Percentiles rank a stretch among this genome's conserved stretches.
These are phyloP conservation scores for Pycnomerus fuliginosus DNA, from an alignment of 2,888 invertebrate genomes.

Conservation along the genomic window DNA sequence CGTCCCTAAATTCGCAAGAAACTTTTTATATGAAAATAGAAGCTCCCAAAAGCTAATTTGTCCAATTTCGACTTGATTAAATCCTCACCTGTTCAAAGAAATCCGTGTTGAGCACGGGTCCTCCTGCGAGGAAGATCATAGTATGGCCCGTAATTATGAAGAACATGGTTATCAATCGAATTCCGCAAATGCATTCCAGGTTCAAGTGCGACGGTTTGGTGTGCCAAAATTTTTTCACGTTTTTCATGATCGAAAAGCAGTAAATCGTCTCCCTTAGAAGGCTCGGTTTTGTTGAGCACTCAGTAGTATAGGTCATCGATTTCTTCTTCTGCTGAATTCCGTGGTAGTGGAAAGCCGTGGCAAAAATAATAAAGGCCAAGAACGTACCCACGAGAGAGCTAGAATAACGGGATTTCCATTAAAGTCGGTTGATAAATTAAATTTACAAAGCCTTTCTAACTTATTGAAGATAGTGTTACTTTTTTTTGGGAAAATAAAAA, in stretches of 20 bases:
- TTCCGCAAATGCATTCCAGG: slow-evolving; percentile 58
- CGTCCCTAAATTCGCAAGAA: no score
- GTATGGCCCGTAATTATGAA: slow-evolving; percentile 68
- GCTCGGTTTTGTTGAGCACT: no score
- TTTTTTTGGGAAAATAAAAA: no score
- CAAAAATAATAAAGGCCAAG: slow-evolving; percentile 34
- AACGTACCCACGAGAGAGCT: slow-evolving; percentile 38
- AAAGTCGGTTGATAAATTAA: no score
- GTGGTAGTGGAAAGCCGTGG: slow-evolving; percentile 39
- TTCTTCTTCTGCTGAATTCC: slow-evolving; percentile 31
- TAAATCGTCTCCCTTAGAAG: no score
- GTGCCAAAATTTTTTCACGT: slow-evolving; percentile 60
- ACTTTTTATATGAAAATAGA: neutral
- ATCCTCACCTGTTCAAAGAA: slow-evolving; percentile 61
- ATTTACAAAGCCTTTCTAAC: no score
- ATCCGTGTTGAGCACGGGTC: slow-evolving; percentile 65
- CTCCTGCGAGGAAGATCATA: slow-evolving; percentile 64
- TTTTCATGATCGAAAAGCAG: slow-evolving; percentile 64
- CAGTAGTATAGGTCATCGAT: slow-evolving; percentile 30
- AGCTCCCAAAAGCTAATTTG: no score
- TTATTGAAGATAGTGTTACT: no score
- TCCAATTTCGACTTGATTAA: no score
- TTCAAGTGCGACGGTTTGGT: slow-evolving; percentile 61
- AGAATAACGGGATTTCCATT: no score
- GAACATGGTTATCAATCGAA: slow-evolving; percentile 68